Conservation (phyloP, 1,140 invertebrate genomes). For the Hylaeus volcanicus region DNA sequence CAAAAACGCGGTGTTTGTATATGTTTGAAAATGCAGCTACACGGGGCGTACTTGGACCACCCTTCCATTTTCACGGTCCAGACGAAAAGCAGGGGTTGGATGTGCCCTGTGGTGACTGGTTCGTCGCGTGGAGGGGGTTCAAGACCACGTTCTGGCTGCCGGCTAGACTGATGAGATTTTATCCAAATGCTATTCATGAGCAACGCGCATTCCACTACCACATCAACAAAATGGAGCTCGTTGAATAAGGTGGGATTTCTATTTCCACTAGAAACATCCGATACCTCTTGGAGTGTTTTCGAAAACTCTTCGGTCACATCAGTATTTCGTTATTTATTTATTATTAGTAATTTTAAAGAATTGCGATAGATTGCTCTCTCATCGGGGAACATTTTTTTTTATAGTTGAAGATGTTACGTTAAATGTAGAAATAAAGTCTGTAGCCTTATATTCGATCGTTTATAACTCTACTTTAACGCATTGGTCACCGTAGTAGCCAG, state of each 20-base stretch:
- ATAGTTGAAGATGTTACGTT: no score
- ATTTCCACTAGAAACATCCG: conserved; percentile 63
- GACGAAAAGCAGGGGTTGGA: conserved; percentile 14
- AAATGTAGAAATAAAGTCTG: no score
- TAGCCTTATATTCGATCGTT: no score
- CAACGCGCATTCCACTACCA: conserved; percentile 9
- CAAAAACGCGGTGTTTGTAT: conserved; percentile 43
- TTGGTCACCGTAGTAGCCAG: no score
- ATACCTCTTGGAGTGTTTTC: background rate
- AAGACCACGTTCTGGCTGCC: conserved; percentile 18
- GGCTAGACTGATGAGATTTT: conserved; percentile 72
- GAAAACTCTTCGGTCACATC: background rate
- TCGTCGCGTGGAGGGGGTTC: conserved; percentile 28
- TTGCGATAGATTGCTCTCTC: no score
- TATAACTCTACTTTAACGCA: no score
- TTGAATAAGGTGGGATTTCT: conserved; percentile 59
- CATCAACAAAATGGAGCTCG: conserved; percentile 41
- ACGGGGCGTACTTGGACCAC: background rate
- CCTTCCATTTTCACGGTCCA: conserved; percentile 42
- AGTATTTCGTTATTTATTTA: no score
- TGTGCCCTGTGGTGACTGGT: conserved; percentile 15
- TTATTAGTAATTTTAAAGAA: no score
- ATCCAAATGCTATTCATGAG: conserved; percentile 76
- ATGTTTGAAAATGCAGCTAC: background rate
- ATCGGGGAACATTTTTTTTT: no score